phyloP scores from a whole-genome alignment of 2,113 vertebrate genomes.

The Pangasianodon hypophthalmus region DNA sequence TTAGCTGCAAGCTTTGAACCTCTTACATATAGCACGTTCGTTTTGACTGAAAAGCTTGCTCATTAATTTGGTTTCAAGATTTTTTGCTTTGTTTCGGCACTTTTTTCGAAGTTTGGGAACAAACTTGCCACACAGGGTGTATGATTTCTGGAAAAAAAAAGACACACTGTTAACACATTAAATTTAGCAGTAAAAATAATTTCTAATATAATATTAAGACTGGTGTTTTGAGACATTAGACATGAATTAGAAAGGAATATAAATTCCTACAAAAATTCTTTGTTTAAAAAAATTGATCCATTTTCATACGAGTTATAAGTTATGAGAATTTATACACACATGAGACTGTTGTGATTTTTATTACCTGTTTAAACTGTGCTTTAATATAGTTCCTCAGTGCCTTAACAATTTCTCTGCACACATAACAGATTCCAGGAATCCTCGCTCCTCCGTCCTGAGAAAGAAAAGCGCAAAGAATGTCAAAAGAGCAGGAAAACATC shows the following conservation, averaged over 20 bases:
- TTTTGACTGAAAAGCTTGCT: not conserved
- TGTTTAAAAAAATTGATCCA: not conserved
- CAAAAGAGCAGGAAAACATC: not conserved
- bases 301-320: no score
- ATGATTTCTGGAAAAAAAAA: not conserved
- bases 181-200: not conserved
- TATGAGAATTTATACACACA: not conserved
- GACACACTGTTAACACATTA: not conserved
- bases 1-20: not conserved
- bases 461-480: not conserved
- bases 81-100: rapidly evolving
- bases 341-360: not conserved
- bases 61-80: not conserved
- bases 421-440: not conserved
- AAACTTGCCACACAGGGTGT: not conserved
- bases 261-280: not conserved
- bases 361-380: not conserved
- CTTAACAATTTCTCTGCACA: not conserved
- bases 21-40: rapidly evolving
- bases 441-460: not conserved
- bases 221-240: not conserved
- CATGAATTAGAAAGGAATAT: not conserved
- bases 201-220: not conserved
- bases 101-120: rapidly evolving
- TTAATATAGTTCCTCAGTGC: not conserved